Evolutionary conservation across 2,113 vertebrate species (phyloP).

Genomic region (Callaeas wilsoni): DNA sequence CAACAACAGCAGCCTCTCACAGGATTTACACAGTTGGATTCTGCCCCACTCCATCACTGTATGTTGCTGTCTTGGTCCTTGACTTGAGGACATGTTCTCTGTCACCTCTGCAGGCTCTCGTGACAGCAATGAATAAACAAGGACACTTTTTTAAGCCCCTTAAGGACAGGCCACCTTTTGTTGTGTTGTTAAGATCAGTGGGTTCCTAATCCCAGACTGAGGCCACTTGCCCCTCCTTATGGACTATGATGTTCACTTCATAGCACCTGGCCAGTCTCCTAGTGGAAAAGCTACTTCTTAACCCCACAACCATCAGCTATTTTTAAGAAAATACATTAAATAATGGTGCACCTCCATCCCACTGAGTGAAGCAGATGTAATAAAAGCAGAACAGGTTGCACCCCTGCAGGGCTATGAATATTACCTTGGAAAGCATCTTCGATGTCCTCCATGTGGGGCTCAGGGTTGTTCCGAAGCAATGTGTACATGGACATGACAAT

Average conservation of each 20-base stretch:
- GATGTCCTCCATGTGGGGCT: slow-evolving; percentile 80
- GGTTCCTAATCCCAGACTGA: background rate
- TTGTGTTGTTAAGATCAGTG: background rate
- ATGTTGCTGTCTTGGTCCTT: background rate
- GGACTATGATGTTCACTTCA: background rate
- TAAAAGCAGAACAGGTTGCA: background rate
- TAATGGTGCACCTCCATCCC: background rate
- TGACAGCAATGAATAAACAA: background rate
- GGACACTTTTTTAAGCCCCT: background rate
- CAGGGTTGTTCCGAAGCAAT: slow-evolving; percentile 80
- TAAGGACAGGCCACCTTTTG: background rate
- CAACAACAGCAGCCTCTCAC: background rate
- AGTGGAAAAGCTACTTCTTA: background rate
- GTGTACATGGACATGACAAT: slow-evolving; percentile 98
- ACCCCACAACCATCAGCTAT: background rate
- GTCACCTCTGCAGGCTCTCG: background rate
- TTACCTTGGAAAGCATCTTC: slow-evolving; percentile 93
- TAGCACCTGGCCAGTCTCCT: background rate
- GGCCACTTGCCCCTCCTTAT: background rate
- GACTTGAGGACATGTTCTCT: background rate
- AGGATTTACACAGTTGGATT: background rate
- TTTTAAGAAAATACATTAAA: background rate
- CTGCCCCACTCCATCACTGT: background rate
- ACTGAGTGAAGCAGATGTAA: background rate
- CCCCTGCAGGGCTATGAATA: background rate